These are phyloP conservation scores for Enteromius radiatus DNA, from an alignment of 2,797 vertebrate genomes.

Conservation along the genomic window DNA sequence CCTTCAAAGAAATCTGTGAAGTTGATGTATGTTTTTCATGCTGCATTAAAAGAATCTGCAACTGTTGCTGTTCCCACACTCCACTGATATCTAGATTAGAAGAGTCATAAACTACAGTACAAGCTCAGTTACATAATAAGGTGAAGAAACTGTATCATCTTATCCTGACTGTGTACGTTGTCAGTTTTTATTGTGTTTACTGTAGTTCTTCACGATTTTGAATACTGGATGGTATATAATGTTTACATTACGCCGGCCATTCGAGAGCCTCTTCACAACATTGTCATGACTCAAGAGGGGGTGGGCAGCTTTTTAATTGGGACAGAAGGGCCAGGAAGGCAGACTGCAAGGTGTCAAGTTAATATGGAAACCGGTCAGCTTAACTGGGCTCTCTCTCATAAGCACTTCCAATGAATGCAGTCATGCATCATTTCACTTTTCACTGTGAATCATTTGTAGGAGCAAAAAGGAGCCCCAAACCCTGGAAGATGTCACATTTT, in stretches of 20 bases:
- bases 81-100: neutral
- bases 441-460: conserved; percentile 22
- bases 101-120: neutral
- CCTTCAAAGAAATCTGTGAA: conserved; percentile 3
- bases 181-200: neutral
- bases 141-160: neutral
- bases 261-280: too few species aligned
- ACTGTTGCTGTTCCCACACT: conserved; percentile 6
- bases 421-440: conserved; percentile 6
- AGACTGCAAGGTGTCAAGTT: conserved; percentile 23
- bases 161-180: conserved; percentile 3
- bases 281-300: neutral
- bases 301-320: conserved; percentile 14
- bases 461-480: neutral
- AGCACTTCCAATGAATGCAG: conserved; percentile 23
- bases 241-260: too few species aligned
- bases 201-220: neutral
- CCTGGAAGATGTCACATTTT: conserved; percentile 15
- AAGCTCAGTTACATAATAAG: conserved; percentile 13
- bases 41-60: neutral
- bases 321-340: conserved; percentile 7
- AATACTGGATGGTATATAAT: neutral
- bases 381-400: conserved; percentile 14
- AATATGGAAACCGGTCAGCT: conserved; percentile 38
- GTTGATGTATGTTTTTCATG: neutral